These are phyloP conservation scores for Geotrypetes seraphini DNA, from an alignment of 2,797 vertebrate species.

Conservation along the genomic window DNA sequence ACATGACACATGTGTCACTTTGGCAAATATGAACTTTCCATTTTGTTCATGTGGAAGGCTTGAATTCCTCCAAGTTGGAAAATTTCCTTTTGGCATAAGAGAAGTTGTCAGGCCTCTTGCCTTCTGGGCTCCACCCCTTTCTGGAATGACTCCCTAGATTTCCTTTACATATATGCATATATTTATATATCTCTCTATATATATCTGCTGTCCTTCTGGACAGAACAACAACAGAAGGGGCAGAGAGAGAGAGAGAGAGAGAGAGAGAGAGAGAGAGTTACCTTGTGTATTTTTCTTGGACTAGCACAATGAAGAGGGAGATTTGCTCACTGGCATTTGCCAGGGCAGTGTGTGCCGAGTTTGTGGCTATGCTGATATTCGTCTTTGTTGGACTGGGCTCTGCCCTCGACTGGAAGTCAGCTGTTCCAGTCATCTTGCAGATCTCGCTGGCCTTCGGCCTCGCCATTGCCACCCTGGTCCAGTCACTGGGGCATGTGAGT, in stretches of 20 bases:
- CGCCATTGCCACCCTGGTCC: slow-evolving; percentile 6
- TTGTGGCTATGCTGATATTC: slow-evolving; percentile 3
- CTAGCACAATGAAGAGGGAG: slow-evolving; percentile 7
- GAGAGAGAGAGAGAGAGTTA: background rate
- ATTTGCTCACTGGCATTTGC: slow-evolving; percentile 2
- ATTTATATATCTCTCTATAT: slow-evolving; percentile 14
- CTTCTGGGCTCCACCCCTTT: slow-evolving; percentile 4
- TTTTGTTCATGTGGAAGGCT: slow-evolving; percentile 8
- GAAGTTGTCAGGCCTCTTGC: slow-evolving; percentile 1
- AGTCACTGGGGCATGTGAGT: slow-evolving; percentile 5
- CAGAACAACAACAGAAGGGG: slow-evolving; percentile 2
- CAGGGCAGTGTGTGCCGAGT: slow-evolving; percentile 7
- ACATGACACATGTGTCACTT: background rate
- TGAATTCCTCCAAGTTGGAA: slow-evolving; percentile 6
- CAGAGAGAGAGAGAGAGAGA: too few species aligned
- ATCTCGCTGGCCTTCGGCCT: slow-evolving; percentile 4
- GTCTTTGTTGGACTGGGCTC: slow-evolving; percentile 3
- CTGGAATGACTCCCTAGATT: slow-evolving; percentile 8
- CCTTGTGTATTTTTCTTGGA: background rate
- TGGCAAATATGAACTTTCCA: slow-evolving; percentile 5
- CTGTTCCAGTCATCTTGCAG: slow-evolving; percentile 1
- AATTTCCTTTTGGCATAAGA: background rate
- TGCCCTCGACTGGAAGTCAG: background rate
- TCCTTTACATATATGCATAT: slow-evolving; percentile 4
- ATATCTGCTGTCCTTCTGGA: background rate